Base-by-base conservation (phyloP, 2,113 vertebrate species). In the Clarias batrachus region DNA sequence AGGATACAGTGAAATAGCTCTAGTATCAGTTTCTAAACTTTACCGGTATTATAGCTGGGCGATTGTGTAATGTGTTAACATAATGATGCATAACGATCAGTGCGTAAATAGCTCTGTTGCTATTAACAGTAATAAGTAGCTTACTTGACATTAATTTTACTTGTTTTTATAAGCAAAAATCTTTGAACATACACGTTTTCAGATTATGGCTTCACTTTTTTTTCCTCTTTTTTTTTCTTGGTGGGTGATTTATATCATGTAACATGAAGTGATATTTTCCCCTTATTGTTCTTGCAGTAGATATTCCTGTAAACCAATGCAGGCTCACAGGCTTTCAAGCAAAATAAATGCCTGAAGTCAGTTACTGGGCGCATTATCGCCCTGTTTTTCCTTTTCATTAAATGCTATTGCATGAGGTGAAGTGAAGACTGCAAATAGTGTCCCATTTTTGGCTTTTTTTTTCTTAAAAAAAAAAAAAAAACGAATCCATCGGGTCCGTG, bases 401-500 rank as follows among this genome's bases (percentile, higher is more conserved):
- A 14, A 54, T n/a, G 25, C 16, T 4, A 54, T 54, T 54, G 74
- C 13, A 12, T 56, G 52, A 77, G 52, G 74, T 60, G 77, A 21
- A 12, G 3, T 33, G 12, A 79, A 79, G 17, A 79, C 77, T 59
- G 56, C 56, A 33, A 59, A 79, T 59, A 10, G 10, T 57, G 76
- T 78, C 25, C 25, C 41, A 3, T 6, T 30, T 30, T 71, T 19
- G 27, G 27, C 30, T 68, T 30, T 68, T 68, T 30, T 68, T 12
- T 41, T 87, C 90, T 88, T 86, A 81, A 81, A 65, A 85, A 80
- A 89, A 79, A 76, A 68, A 89, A 90, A 5, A 84, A 87, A 73
- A 48, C 27, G 74, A 73, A 74, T 91, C 88, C 81, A 80, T 87
- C 85, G 85, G 86, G 88, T 87, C 91, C 87, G 78, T 91, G 88